These are phyloP conservation scores for Galagoides demidoff DNA, from an alignment of 2,797 vertebrate species.

Conservation along the genomic window DNA sequence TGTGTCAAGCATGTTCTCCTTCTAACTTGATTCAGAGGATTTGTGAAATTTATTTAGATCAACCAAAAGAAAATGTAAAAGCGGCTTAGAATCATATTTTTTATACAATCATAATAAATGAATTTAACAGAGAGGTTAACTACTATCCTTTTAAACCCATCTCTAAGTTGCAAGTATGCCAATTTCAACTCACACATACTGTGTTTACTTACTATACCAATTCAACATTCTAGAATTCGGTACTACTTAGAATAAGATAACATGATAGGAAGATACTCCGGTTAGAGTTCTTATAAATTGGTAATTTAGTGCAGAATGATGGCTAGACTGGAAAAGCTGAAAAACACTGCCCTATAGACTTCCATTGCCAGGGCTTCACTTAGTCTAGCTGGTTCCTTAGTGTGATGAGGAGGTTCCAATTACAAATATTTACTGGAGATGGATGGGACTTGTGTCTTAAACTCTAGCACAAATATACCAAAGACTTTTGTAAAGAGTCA, in stretches of 20 bases:
- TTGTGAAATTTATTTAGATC: background rate
- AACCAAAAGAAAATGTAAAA: background rate
- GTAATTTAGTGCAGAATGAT: background rate
- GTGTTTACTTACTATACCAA: background rate
- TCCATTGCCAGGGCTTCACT: background rate
- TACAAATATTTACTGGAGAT: background rate
- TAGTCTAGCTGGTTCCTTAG: background rate
- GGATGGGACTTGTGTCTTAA: background rate
- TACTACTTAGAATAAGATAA: background rate
- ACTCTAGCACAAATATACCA: background rate
- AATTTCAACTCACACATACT: background rate
- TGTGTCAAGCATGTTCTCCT: background rate
- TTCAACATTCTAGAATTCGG: background rate
- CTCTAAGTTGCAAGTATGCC: background rate
- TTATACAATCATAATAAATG: background rate
- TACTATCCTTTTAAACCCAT: background rate
- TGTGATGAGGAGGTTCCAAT: background rate
- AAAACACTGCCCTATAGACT: background rate
- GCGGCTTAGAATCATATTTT: background rate
- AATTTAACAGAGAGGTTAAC: background rate
- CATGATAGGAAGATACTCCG: background rate
- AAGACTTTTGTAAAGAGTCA: background rate
- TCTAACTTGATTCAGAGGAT: background rate
- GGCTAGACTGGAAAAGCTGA: background rate
- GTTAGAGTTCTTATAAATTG: background rate